Percentiles rank a stretch among this genome's conserved stretches.
Conservation (phyloP, 2,797 vertebrate genomes). For the Scleropages formosus region DNA sequence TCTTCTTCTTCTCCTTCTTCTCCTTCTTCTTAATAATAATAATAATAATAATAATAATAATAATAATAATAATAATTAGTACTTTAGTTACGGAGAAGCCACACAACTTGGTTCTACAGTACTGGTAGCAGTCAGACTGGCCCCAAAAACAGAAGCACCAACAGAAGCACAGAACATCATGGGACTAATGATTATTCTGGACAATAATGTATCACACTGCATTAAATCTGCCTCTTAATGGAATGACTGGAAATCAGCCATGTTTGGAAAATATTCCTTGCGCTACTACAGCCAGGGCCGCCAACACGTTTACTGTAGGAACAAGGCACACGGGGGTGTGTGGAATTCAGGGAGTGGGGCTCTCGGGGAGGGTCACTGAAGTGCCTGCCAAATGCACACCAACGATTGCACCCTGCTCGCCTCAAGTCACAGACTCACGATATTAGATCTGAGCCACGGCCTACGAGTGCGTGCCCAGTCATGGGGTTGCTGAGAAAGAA, state of each 20-base stretch:
- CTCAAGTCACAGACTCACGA: too few relatives aligned
- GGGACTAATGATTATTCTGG: not conserved
- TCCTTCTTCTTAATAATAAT: too few relatives aligned
- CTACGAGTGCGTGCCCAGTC: too few relatives aligned
- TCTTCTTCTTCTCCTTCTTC: too few relatives aligned
- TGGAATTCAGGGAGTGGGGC: not conserved
- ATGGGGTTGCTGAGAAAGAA: too few relatives aligned
- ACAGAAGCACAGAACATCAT: not conserved
- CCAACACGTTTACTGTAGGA: slow-evolving; percentile 9
- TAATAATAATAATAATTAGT: too few relatives aligned
- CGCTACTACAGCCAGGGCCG: too few relatives aligned
- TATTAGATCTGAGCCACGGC: too few relatives aligned
- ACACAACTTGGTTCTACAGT: slow-evolving; percentile 1
- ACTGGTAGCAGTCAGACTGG: not conserved
- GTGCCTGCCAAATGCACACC: not conserved
- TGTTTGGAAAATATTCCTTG: not conserved
- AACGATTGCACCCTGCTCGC: not conserved
- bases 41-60: too few relatives aligned
- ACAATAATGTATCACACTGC: not conserved
- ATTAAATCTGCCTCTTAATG: slow-evolving; percentile 6
- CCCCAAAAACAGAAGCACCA: not conserved
- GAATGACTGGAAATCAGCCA: slow-evolving; percentile 10
- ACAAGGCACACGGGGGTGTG: not conserved
- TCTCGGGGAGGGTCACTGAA: slow-evolving; percentile 6
- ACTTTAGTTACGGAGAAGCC: slow-evolving; percentile 2